Conservation (phyloP, 2,113 vertebrate species). For the Geothlypis trichas region DNA sequence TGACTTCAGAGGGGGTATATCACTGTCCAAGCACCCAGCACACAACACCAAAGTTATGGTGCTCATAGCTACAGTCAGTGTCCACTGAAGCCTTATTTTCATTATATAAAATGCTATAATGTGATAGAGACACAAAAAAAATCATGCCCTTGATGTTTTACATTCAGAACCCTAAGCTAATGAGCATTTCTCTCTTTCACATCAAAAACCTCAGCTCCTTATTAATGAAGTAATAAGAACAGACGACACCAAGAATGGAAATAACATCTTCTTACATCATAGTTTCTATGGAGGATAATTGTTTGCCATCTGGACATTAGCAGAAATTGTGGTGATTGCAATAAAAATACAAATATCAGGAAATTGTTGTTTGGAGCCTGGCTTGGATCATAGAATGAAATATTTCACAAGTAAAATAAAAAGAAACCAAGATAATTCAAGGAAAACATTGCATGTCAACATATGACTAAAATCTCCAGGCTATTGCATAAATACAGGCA, state of each 20-base stretch:
- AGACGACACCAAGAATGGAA: background rate
- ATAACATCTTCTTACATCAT: background rate
- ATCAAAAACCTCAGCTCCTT: background rate
- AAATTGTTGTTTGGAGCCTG: background rate
- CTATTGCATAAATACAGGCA: background rate
- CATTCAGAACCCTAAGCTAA: background rate
- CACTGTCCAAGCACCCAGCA: background rate
- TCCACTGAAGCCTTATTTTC: background rate
- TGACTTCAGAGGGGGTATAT: rapidly evolving
- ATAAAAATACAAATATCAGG: background rate
- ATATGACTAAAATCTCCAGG: background rate
- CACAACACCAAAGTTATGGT: background rate
- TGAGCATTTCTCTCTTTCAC: background rate
- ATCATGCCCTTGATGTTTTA: background rate
- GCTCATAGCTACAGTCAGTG: background rate
- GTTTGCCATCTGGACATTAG: background rate
- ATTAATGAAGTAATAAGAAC: background rate
- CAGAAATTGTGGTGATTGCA: background rate
- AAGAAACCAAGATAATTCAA: background rate
- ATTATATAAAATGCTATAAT: background rate
- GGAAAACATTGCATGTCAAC: background rate
- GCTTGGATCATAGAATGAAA: background rate
- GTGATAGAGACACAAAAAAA: background rate
- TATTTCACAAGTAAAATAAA: background rate
- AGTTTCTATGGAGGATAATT: background rate